These are phyloP conservation scores for Nautilus pompilius DNA, from an alignment of 1,140 invertebrate genomes.

Conservation along the genomic window DNA sequence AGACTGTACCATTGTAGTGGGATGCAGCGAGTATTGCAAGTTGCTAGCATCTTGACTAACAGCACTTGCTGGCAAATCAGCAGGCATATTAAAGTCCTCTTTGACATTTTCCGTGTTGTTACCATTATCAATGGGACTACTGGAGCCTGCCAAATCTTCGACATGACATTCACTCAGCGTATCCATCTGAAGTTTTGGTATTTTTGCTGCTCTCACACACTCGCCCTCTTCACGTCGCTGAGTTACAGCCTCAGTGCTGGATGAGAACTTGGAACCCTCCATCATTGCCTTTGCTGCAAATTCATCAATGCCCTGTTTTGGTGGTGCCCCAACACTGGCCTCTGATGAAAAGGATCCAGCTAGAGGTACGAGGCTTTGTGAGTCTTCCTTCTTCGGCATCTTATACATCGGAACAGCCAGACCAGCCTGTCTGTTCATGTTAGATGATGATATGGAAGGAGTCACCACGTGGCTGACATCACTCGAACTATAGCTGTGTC, in stretches of 20 bases:
- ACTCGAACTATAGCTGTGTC: constrained; percentile 8
- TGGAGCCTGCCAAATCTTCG: background rate
- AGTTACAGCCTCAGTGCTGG: background rate
- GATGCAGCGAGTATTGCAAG: background rate
- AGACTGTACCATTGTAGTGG: background rate
- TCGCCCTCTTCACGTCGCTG: background rate
- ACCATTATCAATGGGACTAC: background rate
- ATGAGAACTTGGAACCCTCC: background rate
- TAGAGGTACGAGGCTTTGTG: constrained; percentile 21
- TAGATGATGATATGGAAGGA: background rate
- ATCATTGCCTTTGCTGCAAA: background rate
- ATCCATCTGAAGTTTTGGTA: background rate
- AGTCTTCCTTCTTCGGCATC: constrained; percentile 10
- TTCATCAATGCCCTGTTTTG: background rate
- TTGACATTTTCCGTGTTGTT: background rate
- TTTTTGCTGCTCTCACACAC: background rate
- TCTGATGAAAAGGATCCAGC: constrained; percentile 13
- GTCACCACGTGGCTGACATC: background rate
- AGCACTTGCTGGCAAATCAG: background rate
- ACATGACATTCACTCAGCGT: background rate
- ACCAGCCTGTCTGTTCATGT: constrained; percentile 13
- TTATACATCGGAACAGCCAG: constrained; percentile 6
- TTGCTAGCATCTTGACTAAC: background rate
- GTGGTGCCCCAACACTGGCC: background rate
- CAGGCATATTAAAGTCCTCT: no score